Percentiles rank a stretch among this genome's conserved stretches.
Evolutionary conservation across 2,888 invertebrate genomes (phyloP).

Genomic region (Drosophila sordidula): DNA sequence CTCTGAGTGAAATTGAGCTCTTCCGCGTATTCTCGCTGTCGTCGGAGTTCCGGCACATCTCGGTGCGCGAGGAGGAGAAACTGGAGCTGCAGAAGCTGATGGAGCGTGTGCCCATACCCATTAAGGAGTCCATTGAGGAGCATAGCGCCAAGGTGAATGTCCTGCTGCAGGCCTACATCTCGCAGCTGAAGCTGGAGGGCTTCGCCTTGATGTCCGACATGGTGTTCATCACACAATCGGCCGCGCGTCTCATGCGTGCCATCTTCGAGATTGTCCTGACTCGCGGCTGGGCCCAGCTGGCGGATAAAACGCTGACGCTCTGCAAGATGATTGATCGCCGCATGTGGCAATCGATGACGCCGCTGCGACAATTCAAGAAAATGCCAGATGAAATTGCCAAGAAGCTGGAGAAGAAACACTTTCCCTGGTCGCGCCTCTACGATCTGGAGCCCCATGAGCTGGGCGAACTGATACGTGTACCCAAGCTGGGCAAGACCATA

Average conservation of each 20-base stretch:
- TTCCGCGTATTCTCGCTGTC: slow-evolving; percentile 99
- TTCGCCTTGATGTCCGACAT: slow-evolving; percentile 99
- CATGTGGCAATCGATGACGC: slow-evolving; percentile 99
- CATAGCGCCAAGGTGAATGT: slow-evolving; percentile 97
- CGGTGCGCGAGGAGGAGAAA: slow-evolving; percentile 98
- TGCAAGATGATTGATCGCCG: slow-evolving; percentile 99
- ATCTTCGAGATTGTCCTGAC: slow-evolving; percentile 98
- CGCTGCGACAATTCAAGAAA: slow-evolving; percentile 97
- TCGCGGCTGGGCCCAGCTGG: slow-evolving; percentile 98
- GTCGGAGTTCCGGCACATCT: slow-evolving; percentile 96
- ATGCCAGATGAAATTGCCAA: slow-evolving; percentile 98
- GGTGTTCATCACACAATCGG: slow-evolving; percentile 99
- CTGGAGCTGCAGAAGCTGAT: slow-evolving; percentile 96
- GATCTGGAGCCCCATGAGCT: slow-evolving; percentile 99
- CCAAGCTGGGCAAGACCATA: slow-evolving; percentile 91
- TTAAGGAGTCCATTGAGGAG: slow-evolving; percentile 99
- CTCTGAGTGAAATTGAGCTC: slow-evolving; percentile 98
- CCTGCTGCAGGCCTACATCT: slow-evolving; percentile 98
- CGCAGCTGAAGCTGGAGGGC: slow-evolving; percentile 98
- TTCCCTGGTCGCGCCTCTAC: slow-evolving; percentile 97
- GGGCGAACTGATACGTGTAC: slow-evolving; percentile 89
- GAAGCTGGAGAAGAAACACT: slow-evolving; percentile 98
- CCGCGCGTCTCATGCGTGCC: slow-evolving; percentile 96
- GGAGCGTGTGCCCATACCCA: slow-evolving; percentile 98
- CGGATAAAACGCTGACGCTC: slow-evolving; percentile 96